A percentile compares a stretch with the other conserved stretches of the same genome.
phyloP scores from a whole-genome alignment of 2,113 vertebrate genomes.

The Protomyctophum bolini region DNA sequence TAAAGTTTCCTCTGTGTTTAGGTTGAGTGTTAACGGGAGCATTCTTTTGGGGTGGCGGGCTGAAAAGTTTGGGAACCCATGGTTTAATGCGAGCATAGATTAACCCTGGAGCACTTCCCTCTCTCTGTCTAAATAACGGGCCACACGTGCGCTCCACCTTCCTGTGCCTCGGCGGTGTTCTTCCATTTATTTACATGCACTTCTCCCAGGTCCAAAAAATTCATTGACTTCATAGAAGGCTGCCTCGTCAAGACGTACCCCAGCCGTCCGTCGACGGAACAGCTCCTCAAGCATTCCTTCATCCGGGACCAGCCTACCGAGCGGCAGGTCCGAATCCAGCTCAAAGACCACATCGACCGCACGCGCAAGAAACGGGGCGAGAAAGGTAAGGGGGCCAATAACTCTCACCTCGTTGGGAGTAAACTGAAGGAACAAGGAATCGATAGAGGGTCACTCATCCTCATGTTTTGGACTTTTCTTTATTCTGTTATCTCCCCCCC shows the following conservation, averaged over 20 bases:
- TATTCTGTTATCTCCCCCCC: slow-evolving; percentile 14
- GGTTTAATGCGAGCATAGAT: too few relatives aligned
- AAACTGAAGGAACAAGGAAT: too few relatives aligned
- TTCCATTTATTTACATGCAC: slow-evolving; percentile 25
- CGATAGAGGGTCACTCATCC: neutral
- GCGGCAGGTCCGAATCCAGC: slow-evolving; percentile 92
- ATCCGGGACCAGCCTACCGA: slow-evolving; percentile 93
- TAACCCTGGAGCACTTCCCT: too few relatives aligned
- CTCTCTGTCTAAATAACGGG: neutral
- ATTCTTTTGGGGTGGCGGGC: too few relatives aligned
- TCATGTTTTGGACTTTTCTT: slow-evolving; percentile 5
- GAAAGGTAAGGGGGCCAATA: slow-evolving; percentile 81
- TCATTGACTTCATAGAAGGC: slow-evolving; percentile 92
- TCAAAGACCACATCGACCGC: slow-evolving; percentile 93
- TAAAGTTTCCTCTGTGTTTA: too few relatives aligned
- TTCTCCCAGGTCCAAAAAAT: slow-evolving; percentile 89
- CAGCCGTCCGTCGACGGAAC: slow-evolving; percentile 89
- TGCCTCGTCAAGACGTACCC: slow-evolving; percentile 92
- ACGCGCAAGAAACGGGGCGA: slow-evolving; percentile 91
- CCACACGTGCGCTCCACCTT: neutral
- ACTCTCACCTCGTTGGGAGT: neutral
- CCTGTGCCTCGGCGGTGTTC: slow-evolving; percentile 12
- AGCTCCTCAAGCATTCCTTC: slow-evolving; percentile 91
- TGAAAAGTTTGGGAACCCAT: too few relatives aligned
- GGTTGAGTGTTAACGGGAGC: too few relatives aligned